Evolutionary conservation across 2,113 vertebrate genomes (phyloP), one percentile per base, ranked within the genome.

Genomic region (Ictidomys tridecemlineatus): DNA sequence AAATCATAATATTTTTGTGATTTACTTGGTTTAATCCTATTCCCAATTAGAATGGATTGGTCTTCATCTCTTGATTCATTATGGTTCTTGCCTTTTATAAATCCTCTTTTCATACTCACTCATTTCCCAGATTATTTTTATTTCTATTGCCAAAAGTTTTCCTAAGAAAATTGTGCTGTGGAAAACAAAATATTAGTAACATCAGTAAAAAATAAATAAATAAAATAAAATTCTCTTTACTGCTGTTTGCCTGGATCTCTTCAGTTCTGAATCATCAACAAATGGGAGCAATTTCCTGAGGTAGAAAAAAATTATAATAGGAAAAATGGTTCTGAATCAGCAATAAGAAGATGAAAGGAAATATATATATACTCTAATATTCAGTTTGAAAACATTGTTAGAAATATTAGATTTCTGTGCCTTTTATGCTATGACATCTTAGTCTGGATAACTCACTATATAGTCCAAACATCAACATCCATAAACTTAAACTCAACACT

Each of bases 321-420:
- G 76, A 89, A 90, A 97, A 88, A 37, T 85, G 32, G n/a, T 89
- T 92, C 83, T 91, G 77, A 96, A 85, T 85, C n/a, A 69, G 22
- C 84, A 24, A 63, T 79, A 39, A 85, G 48, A 91, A 53, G 32
- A 95, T 88, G 39, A 91, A 79, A 95, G 34, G 4, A 85, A 74
- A 83, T 61, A 24, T 22, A 51, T 51, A 48, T 48, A 51, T 12
- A 51, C 63, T 69, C 10, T 74, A 91, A 85, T 77, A 56, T 89
- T 82, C 37, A 79, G 26, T 61, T 83, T 92, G 58, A 61, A 94
- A 85, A 89, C 22, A 0, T 14, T 8, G 28, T 16, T 69, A 12
- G 42, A 45, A 73, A 82, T 39, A 34, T 28, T 32, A 80, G 30
- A 37, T 61, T 32, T 63, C 8, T 85, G 37, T 67, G 92, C 56